Percentiles rank a stretch among this genome's conserved stretches.
Conservation (phyloP, 2,113 vertebrate species). For the Xenotilapia leptura region DNA sequence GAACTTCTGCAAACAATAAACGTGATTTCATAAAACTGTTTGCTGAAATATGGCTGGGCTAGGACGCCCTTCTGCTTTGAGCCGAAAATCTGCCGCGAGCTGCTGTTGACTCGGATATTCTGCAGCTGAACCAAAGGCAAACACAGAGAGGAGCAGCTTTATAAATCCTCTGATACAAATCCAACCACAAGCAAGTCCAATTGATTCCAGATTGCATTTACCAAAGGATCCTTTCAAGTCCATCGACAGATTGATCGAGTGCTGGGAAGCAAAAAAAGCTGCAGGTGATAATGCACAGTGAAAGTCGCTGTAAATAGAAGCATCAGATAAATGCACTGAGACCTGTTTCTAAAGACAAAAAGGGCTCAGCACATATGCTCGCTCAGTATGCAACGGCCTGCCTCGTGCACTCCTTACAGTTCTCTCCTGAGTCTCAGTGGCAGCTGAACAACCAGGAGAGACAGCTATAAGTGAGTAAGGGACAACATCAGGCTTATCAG, state of each 20-base stretch:
- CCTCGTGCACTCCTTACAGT: background rate
- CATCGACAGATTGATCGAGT: constrained; percentile 1
- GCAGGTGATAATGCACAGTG: background rate
- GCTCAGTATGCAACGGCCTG: background rate
- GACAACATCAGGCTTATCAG: background rate
- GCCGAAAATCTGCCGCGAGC: background rate
- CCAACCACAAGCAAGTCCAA: constrained; percentile 3
- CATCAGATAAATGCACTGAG: background rate
- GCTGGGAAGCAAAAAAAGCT: constrained; percentile 1
- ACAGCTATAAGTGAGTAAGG: constrained; percentile 6
- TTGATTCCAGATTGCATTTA: constrained; percentile 27
- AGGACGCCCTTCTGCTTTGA: background rate
- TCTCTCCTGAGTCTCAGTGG: background rate
- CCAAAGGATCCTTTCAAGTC: constrained; percentile 2
- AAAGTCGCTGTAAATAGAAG: background rate
- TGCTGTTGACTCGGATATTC: constrained; percentile 14
- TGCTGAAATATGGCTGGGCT: background rate
- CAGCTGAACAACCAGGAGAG: constrained; percentile 1
- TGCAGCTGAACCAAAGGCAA: background rate
- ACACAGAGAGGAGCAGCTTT: background rate
- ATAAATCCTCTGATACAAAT: constrained; percentile 21
- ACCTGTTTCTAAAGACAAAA: background rate
- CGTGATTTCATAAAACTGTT: background rate
- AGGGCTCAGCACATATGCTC: background rate
- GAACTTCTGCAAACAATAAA: background rate